Conservation (phyloP, 2,888 invertebrate genomes). For the Cantharis flavilabris region DNA sequence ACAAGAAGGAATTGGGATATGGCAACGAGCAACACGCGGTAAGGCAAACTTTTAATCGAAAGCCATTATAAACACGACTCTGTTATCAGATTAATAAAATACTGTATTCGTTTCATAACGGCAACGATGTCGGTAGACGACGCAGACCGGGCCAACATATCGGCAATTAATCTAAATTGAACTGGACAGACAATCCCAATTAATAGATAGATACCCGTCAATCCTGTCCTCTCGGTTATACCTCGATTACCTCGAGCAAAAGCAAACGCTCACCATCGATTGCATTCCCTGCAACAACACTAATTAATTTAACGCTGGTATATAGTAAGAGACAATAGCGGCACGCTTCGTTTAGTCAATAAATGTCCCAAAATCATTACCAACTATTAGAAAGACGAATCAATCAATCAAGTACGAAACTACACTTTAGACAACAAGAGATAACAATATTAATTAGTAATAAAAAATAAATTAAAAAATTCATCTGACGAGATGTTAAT, state of each 20-base stretch:
- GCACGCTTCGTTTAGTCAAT: constrained; percentile 39
- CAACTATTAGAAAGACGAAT: constrained; percentile 30
- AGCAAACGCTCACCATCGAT: constrained; percentile 29
- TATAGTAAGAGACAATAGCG: constrained; percentile 24
- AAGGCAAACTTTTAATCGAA: constrained; percentile 31
- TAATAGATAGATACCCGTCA: constrained; percentile 43
- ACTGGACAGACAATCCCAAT: constrained; percentile 51
- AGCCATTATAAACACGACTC: constrained; percentile 37
- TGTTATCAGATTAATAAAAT: constrained; percentile 34
- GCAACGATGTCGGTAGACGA: constrained; percentile 22
- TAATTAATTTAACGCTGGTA: constrained; percentile 35
- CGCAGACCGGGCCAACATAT: constrained; percentile 41
- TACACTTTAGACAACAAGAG: neutral
- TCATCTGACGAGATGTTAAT: neutral
- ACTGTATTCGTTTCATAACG: constrained; percentile 27
- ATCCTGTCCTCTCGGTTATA: constrained; percentile 22
- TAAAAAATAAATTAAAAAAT: neutral
- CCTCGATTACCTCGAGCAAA: constrained; percentile 6
- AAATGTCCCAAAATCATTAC: constrained; percentile 37
- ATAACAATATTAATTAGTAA: neutral
- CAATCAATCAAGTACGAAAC: constrained; percentile 25
- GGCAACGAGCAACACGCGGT: no score
- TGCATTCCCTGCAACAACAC: constrained; percentile 34
- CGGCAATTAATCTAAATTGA: constrained; percentile 55
- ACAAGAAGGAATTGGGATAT: neutral